phyloP scores from a whole-genome alignment of 1,140 invertebrate genomes.

The Diachasma alloeum region DNA sequence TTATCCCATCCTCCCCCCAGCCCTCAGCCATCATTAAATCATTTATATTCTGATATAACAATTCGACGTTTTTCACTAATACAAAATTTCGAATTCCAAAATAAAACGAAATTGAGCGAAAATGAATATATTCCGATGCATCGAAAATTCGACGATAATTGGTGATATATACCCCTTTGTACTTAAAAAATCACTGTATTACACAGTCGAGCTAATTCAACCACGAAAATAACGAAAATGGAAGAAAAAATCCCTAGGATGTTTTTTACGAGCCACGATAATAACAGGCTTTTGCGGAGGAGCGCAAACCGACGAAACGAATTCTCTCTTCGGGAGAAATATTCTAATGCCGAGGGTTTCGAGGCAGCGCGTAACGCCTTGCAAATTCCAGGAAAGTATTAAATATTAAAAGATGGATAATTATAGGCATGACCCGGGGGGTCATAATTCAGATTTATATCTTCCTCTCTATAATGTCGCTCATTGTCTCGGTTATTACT shows the following conservation, averaged over 20 bases:
- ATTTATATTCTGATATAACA: neutral
- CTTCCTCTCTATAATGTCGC: neutral
- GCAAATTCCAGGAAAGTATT: neutral
- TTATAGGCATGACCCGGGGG: constrained; percentile 6
- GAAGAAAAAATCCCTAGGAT: neutral
- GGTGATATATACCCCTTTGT: neutral
- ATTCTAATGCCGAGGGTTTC: constrained; percentile 10
- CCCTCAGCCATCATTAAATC: neutral
- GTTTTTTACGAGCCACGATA: neutral
- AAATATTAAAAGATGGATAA: constrained; percentile 9
- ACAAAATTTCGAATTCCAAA: too few relatives aligned
- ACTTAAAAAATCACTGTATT: neutral
- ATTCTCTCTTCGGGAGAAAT: constrained; percentile 5
- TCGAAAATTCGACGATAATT: neutral
- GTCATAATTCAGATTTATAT: neutral
- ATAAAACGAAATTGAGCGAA: too few relatives aligned
- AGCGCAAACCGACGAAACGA: neutral
- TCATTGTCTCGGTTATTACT: constrained; percentile 30
- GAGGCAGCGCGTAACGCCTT: neutral
- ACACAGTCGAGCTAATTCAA: neutral
- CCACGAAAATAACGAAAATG: neutral
- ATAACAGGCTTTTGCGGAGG: neutral
- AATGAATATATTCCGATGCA: too few relatives aligned
- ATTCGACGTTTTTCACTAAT: neutral
- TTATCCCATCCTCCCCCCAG: neutral